Evolutionary conservation across 1,140 invertebrate species (phyloP), one percentile per base, ranked within the genome.

Genomic region (Episyrphus balteatus): DNA sequence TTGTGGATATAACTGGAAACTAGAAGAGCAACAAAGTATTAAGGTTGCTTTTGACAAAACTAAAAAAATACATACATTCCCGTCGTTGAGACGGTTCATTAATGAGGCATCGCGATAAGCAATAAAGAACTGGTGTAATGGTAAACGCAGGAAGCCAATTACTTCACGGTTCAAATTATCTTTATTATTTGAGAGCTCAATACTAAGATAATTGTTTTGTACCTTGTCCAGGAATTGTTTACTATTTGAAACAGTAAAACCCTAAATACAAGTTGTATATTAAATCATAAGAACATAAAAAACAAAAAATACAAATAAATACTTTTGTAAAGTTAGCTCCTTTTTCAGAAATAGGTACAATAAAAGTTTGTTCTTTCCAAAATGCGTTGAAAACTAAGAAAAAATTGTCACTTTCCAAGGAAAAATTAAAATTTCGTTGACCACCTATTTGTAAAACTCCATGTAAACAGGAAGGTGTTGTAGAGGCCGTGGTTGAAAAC

Each of bases 1-100:
- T 78, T 10, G 77, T 73, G 34, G 74, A 74, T 43, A 80, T 75
- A 14, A 79, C 71, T 21, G 78, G 78, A 50, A 78, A 62, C 74
- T 78, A 49, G 0, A 59, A 43, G 31, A 44, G 10, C 39, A 9
- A 8, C 8, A 38, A 38, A 58, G 48, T 26, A 48, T 33, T 10
- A 42, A 19, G 12, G 3, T 21, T 42, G 5, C 8, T 45, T 34
- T 36, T 36, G 2, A 36, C 17, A 36, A 48, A 38, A 18, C 26
- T 14, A 33, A 19, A 38, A 13, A 2, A 15, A 12, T 12, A 7
- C 30, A 30, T 43, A 66, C 63, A 57, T 66, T 64, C 40, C 57
- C 57, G 50, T 61, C 57, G 49, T 58, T 61, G 37, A 79, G 67
- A 59, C 77, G 73, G 51, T 75, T 69, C 42, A 76, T 62, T 45